Evolutionary conservation across 2,888 invertebrate species (phyloP), one percentile per base, ranked within the genome.

Genomic region (Altica lythri): DNA sequence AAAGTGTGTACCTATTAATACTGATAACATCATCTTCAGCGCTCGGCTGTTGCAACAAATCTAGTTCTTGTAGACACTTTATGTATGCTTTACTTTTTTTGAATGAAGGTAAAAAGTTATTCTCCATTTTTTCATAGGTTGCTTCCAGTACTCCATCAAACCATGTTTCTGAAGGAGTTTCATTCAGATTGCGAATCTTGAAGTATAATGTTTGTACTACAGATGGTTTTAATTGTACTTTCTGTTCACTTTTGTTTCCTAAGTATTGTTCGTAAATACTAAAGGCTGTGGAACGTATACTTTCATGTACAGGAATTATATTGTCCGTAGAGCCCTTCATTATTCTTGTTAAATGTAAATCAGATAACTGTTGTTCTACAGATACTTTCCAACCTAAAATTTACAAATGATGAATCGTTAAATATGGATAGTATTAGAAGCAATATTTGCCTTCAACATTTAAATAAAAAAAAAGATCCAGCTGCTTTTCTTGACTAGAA

Each of bases 61-160:
- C 90, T 40, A 91, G 72, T 65, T 90, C 90, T 40, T 86, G 84
- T 34, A 91, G 75, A 52, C 91, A 78, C 68, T 85, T 86, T 3
- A 86, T 77, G 70, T 90, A 91, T 1, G 83, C 79, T 53, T 81
- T 77, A 57, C 85, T 85, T 61, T 81, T 80, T 58, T 85, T 83
- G 72, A 90, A 90, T 0, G 83, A 79, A 1, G 84, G 83, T 46
- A 85, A 75, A 70, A 82, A 86, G 50, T 87, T 84, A 37, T 73
- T 79, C 67, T 79, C 75, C 70, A 80, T 76, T 69, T 77, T 86
- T 65, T 85, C 85, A 58, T 85, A 85, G 18, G 89, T 82, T 47
- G 82, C 83, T 57, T 82, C 79, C 75, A 92, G 89, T 12, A 92
- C 82, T 57, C 90, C 89, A 71, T 95, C 93, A 74, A 95, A 95